Percentiles rank a stretch among this genome's conserved stretches.
Conservation (phyloP, 2,888 invertebrate genomes). For the Chaetogeoica ovagalla region DNA sequence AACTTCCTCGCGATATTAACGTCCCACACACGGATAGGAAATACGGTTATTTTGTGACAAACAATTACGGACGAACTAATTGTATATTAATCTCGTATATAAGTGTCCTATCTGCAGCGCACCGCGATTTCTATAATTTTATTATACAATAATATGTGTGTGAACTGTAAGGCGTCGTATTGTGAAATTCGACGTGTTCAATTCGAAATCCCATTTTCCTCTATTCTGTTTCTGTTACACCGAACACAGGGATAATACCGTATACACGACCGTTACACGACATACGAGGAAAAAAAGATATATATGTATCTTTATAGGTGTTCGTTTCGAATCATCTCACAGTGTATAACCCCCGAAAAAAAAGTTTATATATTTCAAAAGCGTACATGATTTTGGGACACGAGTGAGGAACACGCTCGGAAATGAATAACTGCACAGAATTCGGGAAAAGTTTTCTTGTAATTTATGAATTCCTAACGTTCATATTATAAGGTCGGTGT, state of each 20-base stretch:
- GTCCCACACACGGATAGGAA: not conserved
- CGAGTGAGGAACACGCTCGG: not conserved
- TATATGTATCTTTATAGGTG: not conserved
- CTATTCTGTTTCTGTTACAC: not conserved
- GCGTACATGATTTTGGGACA: no score
- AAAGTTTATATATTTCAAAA: not conserved
- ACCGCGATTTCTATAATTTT: not conserved
- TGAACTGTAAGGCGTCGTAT: not conserved
- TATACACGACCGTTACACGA: not conserved
- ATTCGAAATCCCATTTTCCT: not conserved
- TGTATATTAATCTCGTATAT: no score
- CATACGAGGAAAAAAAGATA: not conserved
- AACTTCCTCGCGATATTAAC: slow-evolving; percentile 4
- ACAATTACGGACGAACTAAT: not conserved
- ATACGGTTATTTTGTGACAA: slow-evolving; percentile 17
- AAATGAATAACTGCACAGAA: not conserved
- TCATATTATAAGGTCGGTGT: not conserved
- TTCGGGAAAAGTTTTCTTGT: slow-evolving; percentile 4
- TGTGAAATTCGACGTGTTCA: not conserved
- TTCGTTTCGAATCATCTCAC: not conserved
- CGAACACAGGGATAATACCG: no score
- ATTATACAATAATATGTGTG: not conserved
- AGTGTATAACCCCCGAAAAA: not conserved
- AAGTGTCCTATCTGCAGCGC: not conserved
- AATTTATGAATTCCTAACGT: not conserved